Base-by-base conservation (phyloP, 2,888 invertebrate species). In the Pachycephus smyrnensis region DNA sequence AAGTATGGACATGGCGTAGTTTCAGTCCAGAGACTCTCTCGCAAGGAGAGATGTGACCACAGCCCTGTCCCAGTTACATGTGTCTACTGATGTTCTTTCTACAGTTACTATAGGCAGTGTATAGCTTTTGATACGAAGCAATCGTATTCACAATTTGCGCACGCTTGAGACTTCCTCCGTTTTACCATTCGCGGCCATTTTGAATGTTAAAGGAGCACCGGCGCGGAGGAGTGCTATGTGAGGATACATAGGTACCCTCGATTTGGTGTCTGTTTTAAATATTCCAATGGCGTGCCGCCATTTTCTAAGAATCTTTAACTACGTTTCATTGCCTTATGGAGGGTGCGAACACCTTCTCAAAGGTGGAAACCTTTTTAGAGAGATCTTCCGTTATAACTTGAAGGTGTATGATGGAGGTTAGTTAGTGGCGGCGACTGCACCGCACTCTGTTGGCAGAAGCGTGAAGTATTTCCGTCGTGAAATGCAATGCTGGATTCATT, bases 51-150 rank as follows among this genome's bases (percentile, higher is more conserved):
- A 73, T 12, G 75, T n/a, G 73, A 78, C 40, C 73, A 80, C 80
- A 78, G 78, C 73, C 74, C 30, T 77, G 79, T 80, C 77, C 80
- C 33, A 80, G 79, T 80, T 82, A 69, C 82, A 79, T 80, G 75
- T 69, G 76, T n/a, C 40, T 40, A 40, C 40, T 40, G 40, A 40
- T 15, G 77, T 79, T 73, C 37, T 32, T 69, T 32, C 30, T 69
- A 30, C 40, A 40, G 15, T 40, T 40, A 40, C 23, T 35, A 23
- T 35, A 33, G 73, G 35, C 12, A 9, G 15, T 23, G 23, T 30
- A 73, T 73, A 73, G 40, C 40, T 73, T 40, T 40, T 55, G 31
- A 3, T 73, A 15, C 76, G 76, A 73, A 55, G 55, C 37, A 40
- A 40, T 15, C 40, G 15, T 32, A 69, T 69, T 69, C 69, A 32